Conservation (phyloP, 2,797 vertebrate genomes). For the Tinamus major region DNA sequence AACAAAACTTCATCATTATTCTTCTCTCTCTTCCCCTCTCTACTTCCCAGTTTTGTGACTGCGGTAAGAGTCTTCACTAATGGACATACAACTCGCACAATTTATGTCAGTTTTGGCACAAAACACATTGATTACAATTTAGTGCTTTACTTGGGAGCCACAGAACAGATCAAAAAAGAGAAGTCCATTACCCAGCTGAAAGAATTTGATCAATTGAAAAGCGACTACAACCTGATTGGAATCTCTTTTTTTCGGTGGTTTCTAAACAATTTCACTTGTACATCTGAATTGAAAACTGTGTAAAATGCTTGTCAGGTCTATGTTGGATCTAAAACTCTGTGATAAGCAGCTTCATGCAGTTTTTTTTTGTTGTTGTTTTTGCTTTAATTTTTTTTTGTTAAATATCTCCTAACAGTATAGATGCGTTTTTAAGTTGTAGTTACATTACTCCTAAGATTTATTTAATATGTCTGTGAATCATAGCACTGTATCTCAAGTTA, state of each 20-base stretch:
- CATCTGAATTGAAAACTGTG: background rate
- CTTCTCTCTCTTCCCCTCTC: background rate
- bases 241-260: background rate
- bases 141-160: background rate
- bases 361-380: background rate
- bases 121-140: background rate
- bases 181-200: background rate
- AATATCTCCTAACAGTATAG: background rate
- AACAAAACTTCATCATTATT: background rate
- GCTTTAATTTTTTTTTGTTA: background rate
- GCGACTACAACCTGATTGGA: background rate
- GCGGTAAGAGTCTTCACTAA: background rate
- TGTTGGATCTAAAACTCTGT: background rate
- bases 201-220: background rate
- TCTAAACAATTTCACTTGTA: background rate
- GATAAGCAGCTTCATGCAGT: background rate
- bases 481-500: background rate
- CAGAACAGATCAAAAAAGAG: background rate
- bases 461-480: background rate
- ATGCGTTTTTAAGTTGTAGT: background rate
- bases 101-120: background rate
- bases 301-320: background rate
- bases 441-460: background rate
- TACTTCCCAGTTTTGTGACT: background rate
- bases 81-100: background rate